Evolutionary conservation across 30 jellyfish, hydroid and myxozoan genomes (phyloP), one percentile per base, ranked within the genome.

Genomic region (Aurelia coerulea): DNA sequence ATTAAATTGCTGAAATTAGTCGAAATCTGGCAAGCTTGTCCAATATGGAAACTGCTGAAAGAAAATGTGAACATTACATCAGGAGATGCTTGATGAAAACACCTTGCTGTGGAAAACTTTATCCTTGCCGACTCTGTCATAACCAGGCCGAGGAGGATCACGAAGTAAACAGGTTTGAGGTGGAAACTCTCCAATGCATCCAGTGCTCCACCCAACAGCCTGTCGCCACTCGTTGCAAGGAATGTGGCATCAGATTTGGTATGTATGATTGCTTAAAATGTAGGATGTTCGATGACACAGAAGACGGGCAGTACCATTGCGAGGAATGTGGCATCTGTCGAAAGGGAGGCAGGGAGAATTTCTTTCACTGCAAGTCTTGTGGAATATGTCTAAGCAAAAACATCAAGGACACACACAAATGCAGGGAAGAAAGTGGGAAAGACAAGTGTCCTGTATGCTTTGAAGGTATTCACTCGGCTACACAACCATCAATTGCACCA

Each of bases 241-340:
- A 74, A 10, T 94, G 99, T 85, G 97, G 97, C 8, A 80, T 89
- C 5, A 69, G 51, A 32, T 94, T 94, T 89, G 99, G 99, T 16
- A 71, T 52, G 81, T 94, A 94, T 76, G 65, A 96, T 12, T 94
- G 99, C 62, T 54, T 67, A 35, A 80, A 68, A 50, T 94, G 99
- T 69, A 62, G 97, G 62, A 15, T 94, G 71, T 94, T 94, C 63
- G 99, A 94, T 67, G 99, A 94, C 46, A 58, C 70, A 5, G 97
- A 89, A 73, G 74, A 87, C 53, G 89, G 91, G 41, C 99, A 94
- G 79, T 94, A 68, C 64, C 99, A 94, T 67, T 94, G 99, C 67
- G 96, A 94, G 17, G 89, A 63, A 18, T 94, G 99, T 89, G 97
- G 97, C 29, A 16, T 88, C 19, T 94, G 99, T 75, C 93, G 99